Conservation (phyloP, 2,888 invertebrate species). For the Agonopterix alstromeriana region DNA sequence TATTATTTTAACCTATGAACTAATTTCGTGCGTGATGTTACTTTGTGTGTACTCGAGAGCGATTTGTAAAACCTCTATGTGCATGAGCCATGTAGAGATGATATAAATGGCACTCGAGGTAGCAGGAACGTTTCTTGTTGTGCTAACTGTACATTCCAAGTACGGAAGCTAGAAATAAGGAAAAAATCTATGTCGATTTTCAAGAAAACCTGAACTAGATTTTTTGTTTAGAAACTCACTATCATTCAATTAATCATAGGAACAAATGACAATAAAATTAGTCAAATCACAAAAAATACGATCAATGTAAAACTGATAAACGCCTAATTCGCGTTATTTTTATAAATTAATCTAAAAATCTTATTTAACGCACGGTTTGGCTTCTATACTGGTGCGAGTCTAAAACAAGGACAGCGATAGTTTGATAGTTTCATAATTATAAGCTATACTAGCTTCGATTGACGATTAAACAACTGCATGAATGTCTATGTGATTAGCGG, state of each 20-base stretch:
- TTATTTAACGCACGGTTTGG: constrained; percentile 70
- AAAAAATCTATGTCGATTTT: constrained; percentile 72
- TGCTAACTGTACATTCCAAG: constrained; percentile 45
- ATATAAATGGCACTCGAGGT: constrained; percentile 30
- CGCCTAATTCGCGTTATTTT: constrained; percentile 55
- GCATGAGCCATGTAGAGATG: constrained; percentile 17
- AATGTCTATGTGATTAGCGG: too few relatives aligned
- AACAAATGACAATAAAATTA: constrained; percentile 69
- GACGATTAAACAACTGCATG: too few relatives aligned
- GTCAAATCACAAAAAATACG: constrained; percentile 66
- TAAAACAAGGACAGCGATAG: constrained; percentile 49
- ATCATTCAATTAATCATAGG: constrained; percentile 65
- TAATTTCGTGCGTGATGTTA: constrained; percentile 64
- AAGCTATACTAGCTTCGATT: too few relatives aligned
- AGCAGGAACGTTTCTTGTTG: constrained; percentile 48
- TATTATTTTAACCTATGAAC: constrained; percentile 60
- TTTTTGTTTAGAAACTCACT: constrained; percentile 50
- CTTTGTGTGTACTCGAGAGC: constrained; percentile 35
- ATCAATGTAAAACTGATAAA: constrained; percentile 63
- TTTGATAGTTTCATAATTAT: constrained; percentile 33
- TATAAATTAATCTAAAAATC: constrained; percentile 56
- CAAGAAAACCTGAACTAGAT: constrained; percentile 72
- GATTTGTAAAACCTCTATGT: constrained; percentile 26
- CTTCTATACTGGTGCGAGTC: constrained; percentile 70
- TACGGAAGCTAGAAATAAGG: constrained; percentile 41